phyloP scores from a whole-genome alignment of 2,888 invertebrate genomes.

The Drosophila anomalata region DNA sequence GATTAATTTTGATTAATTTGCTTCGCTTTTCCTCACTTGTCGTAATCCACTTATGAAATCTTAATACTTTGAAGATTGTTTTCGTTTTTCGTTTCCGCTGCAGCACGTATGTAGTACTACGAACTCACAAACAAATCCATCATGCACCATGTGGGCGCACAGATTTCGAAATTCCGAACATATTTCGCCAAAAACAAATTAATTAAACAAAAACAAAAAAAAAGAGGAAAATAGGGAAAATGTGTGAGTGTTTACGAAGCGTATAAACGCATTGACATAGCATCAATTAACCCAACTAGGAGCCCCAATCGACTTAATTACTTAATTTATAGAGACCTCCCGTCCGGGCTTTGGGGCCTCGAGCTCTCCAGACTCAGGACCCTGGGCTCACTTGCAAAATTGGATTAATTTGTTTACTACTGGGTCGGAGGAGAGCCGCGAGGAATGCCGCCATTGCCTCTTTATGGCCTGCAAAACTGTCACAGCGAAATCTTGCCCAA shows the following conservation, averaged over 20 bases:
- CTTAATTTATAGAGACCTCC: slow-evolving; percentile 71
- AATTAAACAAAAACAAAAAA: slow-evolving; percentile 16
- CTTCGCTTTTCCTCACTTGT: slow-evolving; percentile 20
- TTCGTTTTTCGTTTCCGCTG: slow-evolving; percentile 27
- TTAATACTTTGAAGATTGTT: slow-evolving; percentile 42
- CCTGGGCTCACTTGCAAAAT: slow-evolving; percentile 50
- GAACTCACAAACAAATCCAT: slow-evolving; percentile 45
- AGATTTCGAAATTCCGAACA: slow-evolving; percentile 8
- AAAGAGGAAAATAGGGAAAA: slow-evolving; percentile 35
- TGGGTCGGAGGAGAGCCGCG: slow-evolving; percentile 22
- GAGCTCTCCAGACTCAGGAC: not conserved
- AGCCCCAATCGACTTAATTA: slow-evolving; percentile 62
- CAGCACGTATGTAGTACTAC: not conserved
- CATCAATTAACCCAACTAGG: slow-evolving; percentile 69
- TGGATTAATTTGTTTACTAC: slow-evolving; percentile 76
- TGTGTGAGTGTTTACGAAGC: slow-evolving; percentile 56
- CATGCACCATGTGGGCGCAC: slow-evolving; percentile 44
- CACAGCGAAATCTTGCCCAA: slow-evolving; percentile 5
- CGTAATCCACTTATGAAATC: slow-evolving; percentile 54
- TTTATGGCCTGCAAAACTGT: slow-evolving; percentile 36
- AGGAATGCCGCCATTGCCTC: slow-evolving; percentile 29
- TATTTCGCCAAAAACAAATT: slow-evolving; percentile 34
- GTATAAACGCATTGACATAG: slow-evolving; percentile 76
- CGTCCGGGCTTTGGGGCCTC: not conserved
- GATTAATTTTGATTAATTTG: slow-evolving; percentile 76